Evolutionary conservation across 2,888 invertebrate species (phyloP).

Genomic region (Callyntrura guangdongensis): DNA sequence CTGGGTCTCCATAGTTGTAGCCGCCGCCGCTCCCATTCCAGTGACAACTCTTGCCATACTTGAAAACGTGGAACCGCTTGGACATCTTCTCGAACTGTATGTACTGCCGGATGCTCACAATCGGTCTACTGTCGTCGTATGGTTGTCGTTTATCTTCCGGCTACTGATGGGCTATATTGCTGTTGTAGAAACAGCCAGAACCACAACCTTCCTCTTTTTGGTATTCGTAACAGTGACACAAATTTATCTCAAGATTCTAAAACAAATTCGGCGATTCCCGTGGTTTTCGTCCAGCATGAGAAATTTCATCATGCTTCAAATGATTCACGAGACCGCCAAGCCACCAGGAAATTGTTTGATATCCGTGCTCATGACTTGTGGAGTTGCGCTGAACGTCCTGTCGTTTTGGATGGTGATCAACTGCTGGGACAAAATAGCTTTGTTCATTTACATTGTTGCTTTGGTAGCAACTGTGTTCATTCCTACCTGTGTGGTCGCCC

Average conservation of each 20-base stretch:
- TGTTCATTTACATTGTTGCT: conserved; percentile 19
- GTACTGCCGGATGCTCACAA: neutral
- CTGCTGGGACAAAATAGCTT: conserved; percentile 40
- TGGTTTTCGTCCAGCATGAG: neutral
- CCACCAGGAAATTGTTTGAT: conserved; percentile 26
- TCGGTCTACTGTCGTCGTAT: neutral
- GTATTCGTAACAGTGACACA: conserved; percentile 38
- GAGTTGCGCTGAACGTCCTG: neutral
- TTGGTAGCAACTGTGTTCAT: neutral
- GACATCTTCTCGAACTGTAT: conserved; percentile 17
- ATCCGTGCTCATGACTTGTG: conserved; percentile 20
- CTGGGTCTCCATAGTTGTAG: neutral
- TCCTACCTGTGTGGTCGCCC: neutral
- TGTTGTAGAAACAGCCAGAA: conserved; percentile 3
- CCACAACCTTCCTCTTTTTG: neutral
- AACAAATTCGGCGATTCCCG: neutral
- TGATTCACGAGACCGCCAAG: conserved; percentile 41
- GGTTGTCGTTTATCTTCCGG: neutral
- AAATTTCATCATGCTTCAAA: conserved; percentile 43
- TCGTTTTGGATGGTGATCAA: conserved; percentile 29
- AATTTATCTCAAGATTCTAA: conserved; percentile 35
- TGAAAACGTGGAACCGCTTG: conserved; percentile 49
- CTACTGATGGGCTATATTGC: conserved; percentile 30
- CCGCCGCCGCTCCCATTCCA: neutral
- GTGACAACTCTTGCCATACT: neutral